Percentiles rank a stretch among this genome's conserved stretches.
Conservation (phyloP, 2,888 invertebrate genomes). For the Cecidostiba fungosa region DNA sequence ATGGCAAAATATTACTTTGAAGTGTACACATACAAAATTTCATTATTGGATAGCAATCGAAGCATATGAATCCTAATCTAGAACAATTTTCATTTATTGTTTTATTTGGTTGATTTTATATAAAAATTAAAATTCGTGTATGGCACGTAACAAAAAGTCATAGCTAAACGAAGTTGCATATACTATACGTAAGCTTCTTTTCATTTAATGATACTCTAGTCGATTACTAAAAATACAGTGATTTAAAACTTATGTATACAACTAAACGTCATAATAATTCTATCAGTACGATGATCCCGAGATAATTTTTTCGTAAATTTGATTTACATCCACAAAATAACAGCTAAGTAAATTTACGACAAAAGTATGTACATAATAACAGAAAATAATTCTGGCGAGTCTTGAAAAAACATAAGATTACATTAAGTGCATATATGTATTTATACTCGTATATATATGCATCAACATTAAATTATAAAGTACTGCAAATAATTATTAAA, state of each 20-base stretch:
- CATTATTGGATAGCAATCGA: background rate
- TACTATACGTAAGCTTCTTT: background rate
- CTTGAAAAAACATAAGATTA: background rate
- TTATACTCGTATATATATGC: background rate
- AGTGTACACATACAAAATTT: background rate
- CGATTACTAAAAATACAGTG: background rate
- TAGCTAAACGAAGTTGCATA: background rate
- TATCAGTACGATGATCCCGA: background rate
- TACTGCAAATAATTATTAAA: background rate
- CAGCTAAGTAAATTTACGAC: background rate
- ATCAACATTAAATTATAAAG: background rate
- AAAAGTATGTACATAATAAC: background rate
- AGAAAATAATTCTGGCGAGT: background rate
- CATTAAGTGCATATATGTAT: too few species aligned
- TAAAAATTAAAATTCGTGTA: slow-evolving; percentile 5
- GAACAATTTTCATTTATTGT: background rate
- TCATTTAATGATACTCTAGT: background rate
- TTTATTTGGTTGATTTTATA: slow-evolving; percentile 17
- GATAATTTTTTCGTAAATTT: background rate
- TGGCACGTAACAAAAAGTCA: background rate
- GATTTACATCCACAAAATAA: background rate
- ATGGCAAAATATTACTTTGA: background rate
- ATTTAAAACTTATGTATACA: background rate
- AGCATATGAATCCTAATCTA: background rate
- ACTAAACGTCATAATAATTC: background rate